These are phyloP conservation scores for Poeciliopsis prolifica DNA, from an alignment of 2,113 vertebrate species.

Conservation along the genomic window DNA sequence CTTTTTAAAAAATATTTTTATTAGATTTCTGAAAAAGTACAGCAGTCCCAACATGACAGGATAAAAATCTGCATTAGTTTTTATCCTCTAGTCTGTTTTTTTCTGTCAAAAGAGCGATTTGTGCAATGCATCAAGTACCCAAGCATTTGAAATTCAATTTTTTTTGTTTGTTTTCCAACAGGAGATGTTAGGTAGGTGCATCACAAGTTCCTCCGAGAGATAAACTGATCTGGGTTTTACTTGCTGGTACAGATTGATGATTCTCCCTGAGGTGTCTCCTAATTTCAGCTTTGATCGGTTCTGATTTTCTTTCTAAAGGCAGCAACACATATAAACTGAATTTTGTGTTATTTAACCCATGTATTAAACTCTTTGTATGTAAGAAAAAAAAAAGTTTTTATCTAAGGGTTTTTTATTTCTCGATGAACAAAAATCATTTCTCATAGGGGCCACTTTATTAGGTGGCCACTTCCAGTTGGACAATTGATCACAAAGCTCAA, in stretches of 20 bases:
- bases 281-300: background rate
- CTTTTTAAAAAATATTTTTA: background rate
- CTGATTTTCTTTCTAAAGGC: background rate
- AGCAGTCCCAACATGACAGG: background rate
- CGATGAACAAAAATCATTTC: background rate
- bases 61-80: slow-evolving; percentile 4
- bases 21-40: slow-evolving; percentile 2
- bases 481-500: too few species aligned
- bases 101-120: slow-evolving; percentile 16
- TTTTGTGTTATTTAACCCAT: background rate
- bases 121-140: background rate
- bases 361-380: background rate
- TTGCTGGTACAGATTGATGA: background rate
- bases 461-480: too few species aligned
- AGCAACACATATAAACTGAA: background rate
- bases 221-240: background rate
- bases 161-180: too few species aligned
- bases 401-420: background rate
- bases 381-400: background rate
- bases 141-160: background rate
- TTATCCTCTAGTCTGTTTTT: slow-evolving; percentile 20
- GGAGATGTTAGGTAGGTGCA: background rate
- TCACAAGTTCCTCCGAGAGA: background rate
- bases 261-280: background rate
- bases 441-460: background rate